Percentiles rank a stretch among this genome's conserved stretches.
Evolutionary conservation across 2,797 vertebrate genomes (phyloP).

Genomic region (Betta splendens): DNA sequence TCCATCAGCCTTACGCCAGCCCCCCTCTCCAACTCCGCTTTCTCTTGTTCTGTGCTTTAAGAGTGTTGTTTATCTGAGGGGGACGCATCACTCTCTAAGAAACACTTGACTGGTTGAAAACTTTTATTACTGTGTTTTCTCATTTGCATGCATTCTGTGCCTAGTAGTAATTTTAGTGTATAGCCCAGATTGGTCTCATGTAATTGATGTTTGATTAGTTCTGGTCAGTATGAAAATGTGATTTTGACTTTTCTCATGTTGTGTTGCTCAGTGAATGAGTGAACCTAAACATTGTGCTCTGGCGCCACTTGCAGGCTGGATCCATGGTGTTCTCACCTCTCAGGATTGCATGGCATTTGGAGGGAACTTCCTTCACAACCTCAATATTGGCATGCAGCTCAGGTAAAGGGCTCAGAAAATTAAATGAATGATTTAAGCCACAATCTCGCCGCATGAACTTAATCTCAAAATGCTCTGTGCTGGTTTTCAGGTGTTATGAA

Average conservation of each 20-base stretch:
- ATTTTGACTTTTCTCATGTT: not conserved
- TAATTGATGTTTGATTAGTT: not conserved
- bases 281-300: constrained; percentile 35
- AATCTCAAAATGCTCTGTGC: not conserved
- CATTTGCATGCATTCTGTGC: too few relatives aligned
- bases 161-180: too few relatives aligned
- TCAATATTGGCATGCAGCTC: constrained; percentile 99
- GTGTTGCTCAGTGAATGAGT: constrained; percentile 1
- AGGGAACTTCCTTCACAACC: constrained; percentile 99
- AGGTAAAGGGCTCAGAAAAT: constrained; percentile 79
- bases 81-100: not conserved
- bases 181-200: not conserved
- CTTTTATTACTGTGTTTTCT: constrained; percentile 9
- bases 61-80: constrained; percentile 31
- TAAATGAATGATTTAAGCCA: not conserved
- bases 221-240: not conserved
- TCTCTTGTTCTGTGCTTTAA: constrained; percentile 35
- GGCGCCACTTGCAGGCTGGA: constrained; percentile 90
- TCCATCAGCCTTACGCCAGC: constrained; percentile 56
- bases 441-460: not conserved
- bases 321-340: constrained; percentile 98
- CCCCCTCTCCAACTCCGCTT: constrained; percentile 50
- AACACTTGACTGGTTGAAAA: not conserved
- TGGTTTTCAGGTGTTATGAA: constrained; percentile 92
- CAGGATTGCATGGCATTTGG: constrained; percentile 99